Evolutionary conservation across 1,140 invertebrate species (phyloP), one percentile per base, ranked within the genome.

Genomic region (Cherax quadricarinatus): DNA sequence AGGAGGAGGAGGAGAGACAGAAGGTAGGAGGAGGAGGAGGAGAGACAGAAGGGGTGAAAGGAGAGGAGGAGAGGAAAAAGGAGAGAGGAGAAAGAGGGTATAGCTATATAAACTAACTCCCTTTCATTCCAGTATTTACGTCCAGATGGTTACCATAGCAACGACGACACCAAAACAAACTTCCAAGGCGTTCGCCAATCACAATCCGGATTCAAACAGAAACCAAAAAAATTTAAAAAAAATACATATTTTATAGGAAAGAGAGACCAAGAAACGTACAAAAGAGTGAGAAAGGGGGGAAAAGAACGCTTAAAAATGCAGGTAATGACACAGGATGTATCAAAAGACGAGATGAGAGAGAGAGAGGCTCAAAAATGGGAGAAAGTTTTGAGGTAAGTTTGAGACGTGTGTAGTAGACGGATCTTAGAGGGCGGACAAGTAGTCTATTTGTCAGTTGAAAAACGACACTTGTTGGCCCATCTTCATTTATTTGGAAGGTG

Each of bases 121-220:
- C 53, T 9, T 57, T 57, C 53, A 57, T 57, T 57, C 53, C 53
- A 75, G 3, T 75, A 21, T 66, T 66, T 66, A 66, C 16, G 62
- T 60, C 62, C 62, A 21, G 62, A 18, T 18, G 62, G 70, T 75
- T 7, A 30, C 70, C 70, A 75, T 75, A n/a, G n/a, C 24, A 75
- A 75, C 70, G n/a, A 30, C 70, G n/a, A 75, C 62, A n/a, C 70
- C 70, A 75, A 75, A 75, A 75, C 70, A 75, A 75, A 75, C 70
- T 24, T 24, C n/a, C 6, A 30, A 30, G 70, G n/a, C 24, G 70
- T 75, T 75, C 14, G n/a, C 70, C 70, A 75, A 75, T 75, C 70
- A 75, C 70, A 6, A 9, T 7, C 70, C 7, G 62, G 62, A 66
- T 66, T 66, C 0, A 66, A 18, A 66, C 30, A 21, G 62, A 66